Evolutionary conservation across 2,113 vertebrate genomes (phyloP), one percentile per base, ranked within the genome.

Genomic region (Empidonax alnorum): DNA sequence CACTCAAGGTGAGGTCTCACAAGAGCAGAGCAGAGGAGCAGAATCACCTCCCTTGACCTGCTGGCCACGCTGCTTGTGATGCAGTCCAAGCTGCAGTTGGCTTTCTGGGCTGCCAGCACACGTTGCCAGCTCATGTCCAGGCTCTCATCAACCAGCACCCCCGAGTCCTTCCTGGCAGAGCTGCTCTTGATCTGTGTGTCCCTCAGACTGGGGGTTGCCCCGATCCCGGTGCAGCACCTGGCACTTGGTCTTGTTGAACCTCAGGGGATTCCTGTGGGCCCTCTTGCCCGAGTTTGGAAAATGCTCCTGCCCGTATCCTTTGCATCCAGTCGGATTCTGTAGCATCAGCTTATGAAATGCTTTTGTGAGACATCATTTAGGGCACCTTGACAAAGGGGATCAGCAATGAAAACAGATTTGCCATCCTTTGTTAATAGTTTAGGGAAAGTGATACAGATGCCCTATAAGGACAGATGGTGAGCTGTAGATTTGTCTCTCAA

Each of bases 351-450:
- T 84, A 66, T 55, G 84, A 91, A 95, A 82, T 92, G 35, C 44
- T 93, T 96, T 95, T 90, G 90, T 1, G 44, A 82, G 39, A 72
- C 37, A 67, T 87, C 55, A 63, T 77, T 94, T 73, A 77, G 35
- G 63, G 46, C 85, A 89, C 91, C 46, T 85, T 96, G 67, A 93
- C 75, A 93, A 94, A 84, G 21, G 37, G 62, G 79, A 95, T 93
- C 66, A 89, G 80, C 84, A 97, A 95, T 78, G 35, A 83, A 89
- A 97, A 94, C 28, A 88, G 58, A 90, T 80, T 84, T 90, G 35
- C 55, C 58, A 76, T 95, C 47, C 66, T 95, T 95, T 97, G 63
- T 53, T 95, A 85, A 84, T 50, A 83, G 44, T 94, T 94, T 87
- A 83, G 56, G 35, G 83, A 93, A 95, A 96, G 37, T 46, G 41